Conservation (phyloP, 2,113 vertebrate species). For the Menidia beryllina region DNA sequence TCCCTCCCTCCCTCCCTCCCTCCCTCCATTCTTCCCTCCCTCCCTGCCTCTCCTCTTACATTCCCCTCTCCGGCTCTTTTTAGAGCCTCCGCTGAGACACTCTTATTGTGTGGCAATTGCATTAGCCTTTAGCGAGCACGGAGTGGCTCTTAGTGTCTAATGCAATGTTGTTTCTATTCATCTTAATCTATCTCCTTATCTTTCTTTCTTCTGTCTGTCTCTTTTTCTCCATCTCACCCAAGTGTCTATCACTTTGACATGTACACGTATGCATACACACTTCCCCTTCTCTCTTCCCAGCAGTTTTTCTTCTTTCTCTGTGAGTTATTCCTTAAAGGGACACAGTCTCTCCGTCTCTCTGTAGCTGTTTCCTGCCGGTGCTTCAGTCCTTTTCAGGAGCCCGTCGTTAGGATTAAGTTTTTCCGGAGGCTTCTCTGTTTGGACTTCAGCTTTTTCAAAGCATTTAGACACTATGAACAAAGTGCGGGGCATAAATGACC, state of each 20-base stretch:
- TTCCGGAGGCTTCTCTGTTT: conserved; percentile 58
- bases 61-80: conserved; percentile 69
- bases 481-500: no score
- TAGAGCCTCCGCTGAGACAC: conserved; percentile 78
- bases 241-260: conserved; percentile 67
- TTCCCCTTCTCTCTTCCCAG: conserved; percentile 63
- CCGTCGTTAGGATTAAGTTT: conserved; percentile 62
- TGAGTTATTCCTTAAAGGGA: conserved; percentile 79
- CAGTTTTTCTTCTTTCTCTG: conserved; percentile 59
- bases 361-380: conserved; percentile 40
- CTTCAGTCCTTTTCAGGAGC: conserved; percentile 43
- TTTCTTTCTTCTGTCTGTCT: conserved; percentile 37
- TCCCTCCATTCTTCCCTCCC: conserved; percentile 44
- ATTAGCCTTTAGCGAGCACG: conserved; percentile 81
- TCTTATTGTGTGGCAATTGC: conserved; percentile 83
- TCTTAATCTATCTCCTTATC: conserved; percentile 61
- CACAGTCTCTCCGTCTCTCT: conserved; percentile 59
- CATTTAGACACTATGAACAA: no score
- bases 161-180: conserved; percentile 72
- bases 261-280: conserved; percentile 71
- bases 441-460: not conserved
- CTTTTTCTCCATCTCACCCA: conserved; percentile 41
- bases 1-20: no score
- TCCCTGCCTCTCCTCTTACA: conserved; percentile 72
- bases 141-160: conserved; percentile 82